These are phyloP conservation scores for Brachymystax lenok DNA, from an alignment of 2,797 vertebrate species.

Conservation along the genomic window DNA sequence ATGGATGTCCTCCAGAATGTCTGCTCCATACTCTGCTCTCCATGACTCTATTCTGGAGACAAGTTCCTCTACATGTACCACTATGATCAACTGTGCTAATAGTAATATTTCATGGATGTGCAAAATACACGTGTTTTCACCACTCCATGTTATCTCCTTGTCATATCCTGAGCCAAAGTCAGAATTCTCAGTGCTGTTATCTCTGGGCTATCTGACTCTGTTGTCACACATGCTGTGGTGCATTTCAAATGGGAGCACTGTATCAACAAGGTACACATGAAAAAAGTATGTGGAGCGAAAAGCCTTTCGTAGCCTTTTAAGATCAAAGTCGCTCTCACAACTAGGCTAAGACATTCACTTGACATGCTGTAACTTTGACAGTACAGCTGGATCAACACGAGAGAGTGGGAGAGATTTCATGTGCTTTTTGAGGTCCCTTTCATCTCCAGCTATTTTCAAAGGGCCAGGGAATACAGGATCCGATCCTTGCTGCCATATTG, in stretches of 20 bases:
- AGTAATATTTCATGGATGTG: conserved; percentile 14
- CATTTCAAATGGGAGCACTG: background rate
- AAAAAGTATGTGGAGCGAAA: background rate
- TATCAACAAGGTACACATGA: background rate
- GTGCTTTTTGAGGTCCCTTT: conserved; percentile 24
- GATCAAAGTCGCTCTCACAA: conserved; percentile 6
- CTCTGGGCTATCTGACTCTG: background rate
- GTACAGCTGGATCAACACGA: background rate
- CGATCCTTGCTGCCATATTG: background rate
- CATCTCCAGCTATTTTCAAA: conserved; percentile 23
- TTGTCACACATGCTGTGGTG: background rate
- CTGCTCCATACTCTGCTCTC: background rate
- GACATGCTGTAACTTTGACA: conserved; percentile 18
- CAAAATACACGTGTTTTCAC: conserved; percentile 15
- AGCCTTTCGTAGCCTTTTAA: background rate
- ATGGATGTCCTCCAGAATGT: too few species aligned
- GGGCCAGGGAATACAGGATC: background rate
- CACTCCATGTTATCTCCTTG: background rate
- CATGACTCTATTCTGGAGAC: conserved; percentile 12
- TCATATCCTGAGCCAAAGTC: conserved; percentile 16
- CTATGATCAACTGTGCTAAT: conserved; percentile 25
- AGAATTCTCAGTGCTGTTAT: background rate
- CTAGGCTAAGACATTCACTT: conserved; percentile 8
- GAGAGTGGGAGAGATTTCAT: background rate
- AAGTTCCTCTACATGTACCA: conserved; percentile 5